These are phyloP conservation scores for Ectropis grisescens DNA, from an alignment of 1,140 invertebrate species.

Conservation along the genomic window DNA sequence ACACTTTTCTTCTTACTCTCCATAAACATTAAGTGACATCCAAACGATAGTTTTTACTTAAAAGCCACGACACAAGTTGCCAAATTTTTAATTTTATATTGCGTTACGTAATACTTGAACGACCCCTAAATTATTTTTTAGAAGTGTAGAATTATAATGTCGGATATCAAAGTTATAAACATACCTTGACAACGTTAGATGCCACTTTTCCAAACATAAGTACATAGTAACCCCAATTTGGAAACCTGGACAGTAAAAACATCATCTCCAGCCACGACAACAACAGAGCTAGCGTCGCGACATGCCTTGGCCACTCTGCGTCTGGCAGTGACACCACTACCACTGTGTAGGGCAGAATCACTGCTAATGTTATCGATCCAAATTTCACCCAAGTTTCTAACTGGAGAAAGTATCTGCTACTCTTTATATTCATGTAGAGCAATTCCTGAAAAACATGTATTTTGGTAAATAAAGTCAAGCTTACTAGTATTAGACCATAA, in stretches of 20 bases:
- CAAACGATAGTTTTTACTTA: no score
- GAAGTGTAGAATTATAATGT: no score
- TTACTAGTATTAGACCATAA: no score
- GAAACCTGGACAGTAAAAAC: constrained; percentile 68
- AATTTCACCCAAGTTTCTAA: constrained; percentile 66
- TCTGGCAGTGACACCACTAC: constrained; percentile 13
- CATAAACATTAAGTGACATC: no score
- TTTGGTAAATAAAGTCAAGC: no score
- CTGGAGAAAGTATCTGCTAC: constrained; percentile 52
- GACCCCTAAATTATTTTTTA: no score
- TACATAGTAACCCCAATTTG: constrained; percentile 67
- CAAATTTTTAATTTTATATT: no score
- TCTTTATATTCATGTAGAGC: constrained; percentile 53
- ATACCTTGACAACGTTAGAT: constrained; percentile 60
- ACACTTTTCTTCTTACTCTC: no score
- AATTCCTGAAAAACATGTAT: constrained; percentile 69
- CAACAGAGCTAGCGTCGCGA: constrained; percentile 65
- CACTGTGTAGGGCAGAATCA: constrained; percentile 28
- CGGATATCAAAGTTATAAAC: no score
- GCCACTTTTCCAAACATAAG: constrained; percentile 70
- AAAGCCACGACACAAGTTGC: no score
- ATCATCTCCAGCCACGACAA: constrained; percentile 70
- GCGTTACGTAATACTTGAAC: no score
- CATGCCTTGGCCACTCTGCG: constrained; percentile 58
- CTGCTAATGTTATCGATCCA: constrained; percentile 34